Conservation (phyloP, 2,888 invertebrate species). For the Stenodera caucasica region DNA sequence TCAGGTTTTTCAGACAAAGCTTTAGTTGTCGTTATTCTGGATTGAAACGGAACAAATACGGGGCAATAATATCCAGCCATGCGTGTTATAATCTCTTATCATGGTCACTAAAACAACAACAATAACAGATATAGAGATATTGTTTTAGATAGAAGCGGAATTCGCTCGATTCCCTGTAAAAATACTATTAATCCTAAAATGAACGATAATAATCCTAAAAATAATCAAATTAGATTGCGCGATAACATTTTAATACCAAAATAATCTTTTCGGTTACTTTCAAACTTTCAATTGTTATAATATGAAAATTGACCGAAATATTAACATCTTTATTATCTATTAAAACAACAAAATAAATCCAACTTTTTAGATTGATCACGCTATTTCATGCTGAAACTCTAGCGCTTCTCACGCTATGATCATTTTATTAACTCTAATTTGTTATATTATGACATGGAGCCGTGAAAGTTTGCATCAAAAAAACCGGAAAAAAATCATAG, state of each 20-base stretch:
- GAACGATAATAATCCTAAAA: too few relatives aligned
- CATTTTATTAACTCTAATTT: too few relatives aligned
- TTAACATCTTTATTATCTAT: not conserved
- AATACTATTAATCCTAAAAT: too few relatives aligned
- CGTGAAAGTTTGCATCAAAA: too few relatives aligned
- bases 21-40: not conserved
- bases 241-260: too few relatives aligned
- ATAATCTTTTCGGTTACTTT: not conserved
- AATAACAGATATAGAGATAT: not conserved
- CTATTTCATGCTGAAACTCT: not conserved
- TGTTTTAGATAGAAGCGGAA: not conserved
- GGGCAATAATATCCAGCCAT: not conserved
- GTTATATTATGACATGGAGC: too few relatives aligned
- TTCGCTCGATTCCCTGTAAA: not conserved
- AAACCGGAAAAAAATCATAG: too few relatives aligned
- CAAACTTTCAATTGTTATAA: not conserved
- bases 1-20: not conserved
- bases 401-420: too few relatives aligned
- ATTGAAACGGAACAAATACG: not conserved
- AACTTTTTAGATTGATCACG: not conserved
- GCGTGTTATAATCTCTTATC: not conserved
- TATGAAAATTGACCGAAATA: not conserved
- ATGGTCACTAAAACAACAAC: not conserved
- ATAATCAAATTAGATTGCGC: too few relatives aligned
- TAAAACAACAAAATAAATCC: not conserved